Conservation (phyloP, 2,113 vertebrate species). For the Sorex fumeus region DNA sequence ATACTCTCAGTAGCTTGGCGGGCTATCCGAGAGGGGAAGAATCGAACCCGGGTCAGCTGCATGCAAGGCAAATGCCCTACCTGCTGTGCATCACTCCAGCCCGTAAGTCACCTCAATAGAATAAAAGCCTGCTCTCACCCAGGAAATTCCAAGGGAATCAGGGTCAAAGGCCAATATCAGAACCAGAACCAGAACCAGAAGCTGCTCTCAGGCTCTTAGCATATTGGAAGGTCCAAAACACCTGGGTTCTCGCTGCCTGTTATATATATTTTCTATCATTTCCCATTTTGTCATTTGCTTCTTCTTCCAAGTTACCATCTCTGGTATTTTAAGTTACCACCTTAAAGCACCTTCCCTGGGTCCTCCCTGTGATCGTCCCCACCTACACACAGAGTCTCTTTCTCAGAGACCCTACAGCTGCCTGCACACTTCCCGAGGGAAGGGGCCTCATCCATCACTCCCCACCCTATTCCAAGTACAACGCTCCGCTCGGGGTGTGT, state of each 20-base stretch:
- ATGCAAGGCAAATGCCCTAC: too few relatives aligned
- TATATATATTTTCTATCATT: not conserved
- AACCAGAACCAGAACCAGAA: not conserved
- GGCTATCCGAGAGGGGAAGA: too few relatives aligned
- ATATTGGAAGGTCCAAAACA: not conserved
- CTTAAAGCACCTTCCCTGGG: not conserved
- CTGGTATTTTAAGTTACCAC: not conserved
- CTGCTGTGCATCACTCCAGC: too few relatives aligned
- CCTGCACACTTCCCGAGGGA: fast-evolving
- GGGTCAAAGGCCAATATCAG: not conserved
- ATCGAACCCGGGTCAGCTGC: too few relatives aligned
- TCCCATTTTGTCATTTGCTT: not conserved
- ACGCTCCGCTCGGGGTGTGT: not conserved
- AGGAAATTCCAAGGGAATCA: not conserved
- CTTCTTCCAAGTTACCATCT: not conserved
- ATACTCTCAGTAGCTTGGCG: too few relatives aligned
- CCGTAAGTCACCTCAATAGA: not conserved
- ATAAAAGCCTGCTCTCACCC: not conserved
- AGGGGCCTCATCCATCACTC: not conserved
- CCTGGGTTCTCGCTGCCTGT: not conserved
- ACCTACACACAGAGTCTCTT: not conserved
- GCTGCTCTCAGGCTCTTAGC: not conserved
- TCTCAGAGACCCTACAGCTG: not conserved
- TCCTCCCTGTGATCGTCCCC: not conserved
- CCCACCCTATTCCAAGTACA: not conserved